These are phyloP conservation scores for Hirundo rustica DNA, from an alignment of 2,797 vertebrate species.

Conservation along the genomic window DNA sequence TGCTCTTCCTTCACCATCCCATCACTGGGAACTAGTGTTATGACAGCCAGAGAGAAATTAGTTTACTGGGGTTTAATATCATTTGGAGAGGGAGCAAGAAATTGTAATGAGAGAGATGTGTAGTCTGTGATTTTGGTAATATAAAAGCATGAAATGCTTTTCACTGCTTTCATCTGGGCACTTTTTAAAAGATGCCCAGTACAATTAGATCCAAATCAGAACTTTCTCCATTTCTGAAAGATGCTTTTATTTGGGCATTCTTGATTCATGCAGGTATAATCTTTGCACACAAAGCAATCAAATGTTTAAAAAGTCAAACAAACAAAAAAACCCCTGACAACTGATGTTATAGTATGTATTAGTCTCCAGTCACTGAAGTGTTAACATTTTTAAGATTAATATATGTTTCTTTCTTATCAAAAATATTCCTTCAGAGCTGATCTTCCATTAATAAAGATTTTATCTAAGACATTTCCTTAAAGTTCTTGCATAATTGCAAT, in stretches of 20 bases:
- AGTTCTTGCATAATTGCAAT: neutral
- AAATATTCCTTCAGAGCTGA: neutral
- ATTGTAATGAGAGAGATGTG: neutral
- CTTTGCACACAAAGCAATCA: neutral
- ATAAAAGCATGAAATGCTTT: neutral
- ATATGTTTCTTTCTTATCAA: neutral
- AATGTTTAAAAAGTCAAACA: neutral
- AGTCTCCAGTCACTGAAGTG: neutral
- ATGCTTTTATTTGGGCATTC: neutral
- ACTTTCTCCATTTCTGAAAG: neutral
- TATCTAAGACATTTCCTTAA: neutral
- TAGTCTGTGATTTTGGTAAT: neutral
- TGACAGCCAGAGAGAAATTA: neutral
- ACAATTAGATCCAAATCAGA: neutral
- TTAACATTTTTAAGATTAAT: neutral
- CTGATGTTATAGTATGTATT: neutral
- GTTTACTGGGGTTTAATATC: neutral
- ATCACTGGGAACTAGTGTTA: neutral
- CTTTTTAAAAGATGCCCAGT: neutral
- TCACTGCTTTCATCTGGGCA: neutral
- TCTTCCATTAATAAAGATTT: neutral
- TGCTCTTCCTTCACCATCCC: neutral
- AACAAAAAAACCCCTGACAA: rapidly evolving
- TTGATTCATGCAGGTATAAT: neutral
- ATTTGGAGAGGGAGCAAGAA: neutral